phyloP scores from a whole-genome alignment of 2,797 vertebrate genomes.

The Phrynocephalus guinanensis region DNA sequence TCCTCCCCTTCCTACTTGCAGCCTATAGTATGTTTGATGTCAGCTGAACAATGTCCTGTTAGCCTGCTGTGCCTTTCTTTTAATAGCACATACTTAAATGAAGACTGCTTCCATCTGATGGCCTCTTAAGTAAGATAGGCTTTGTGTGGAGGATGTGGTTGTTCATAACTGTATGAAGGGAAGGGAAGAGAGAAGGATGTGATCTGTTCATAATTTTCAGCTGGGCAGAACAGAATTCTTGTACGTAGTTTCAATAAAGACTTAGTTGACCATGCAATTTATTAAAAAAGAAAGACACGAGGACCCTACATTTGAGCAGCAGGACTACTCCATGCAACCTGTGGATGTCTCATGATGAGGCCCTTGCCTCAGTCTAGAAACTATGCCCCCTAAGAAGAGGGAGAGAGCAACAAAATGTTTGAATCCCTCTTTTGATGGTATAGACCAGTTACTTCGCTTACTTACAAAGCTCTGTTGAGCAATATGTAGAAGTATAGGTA shows the following conservation, averaged over 20 bases:
- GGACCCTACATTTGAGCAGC: neutral
- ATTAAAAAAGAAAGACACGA: neutral
- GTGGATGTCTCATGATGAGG: neutral
- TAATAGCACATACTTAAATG: conserved; percentile 18
- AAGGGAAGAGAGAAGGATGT: neutral
- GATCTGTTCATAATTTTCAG: conserved; percentile 20
- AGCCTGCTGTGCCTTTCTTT: conserved; percentile 23
- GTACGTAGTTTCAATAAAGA: neutral
- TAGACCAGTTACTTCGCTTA: too few relatives aligned
- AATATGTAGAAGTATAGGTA: too few relatives aligned
- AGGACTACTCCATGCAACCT: neutral
- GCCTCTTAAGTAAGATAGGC: conserved; percentile 15
- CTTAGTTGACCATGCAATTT: neutral
- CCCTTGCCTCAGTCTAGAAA: neutral
- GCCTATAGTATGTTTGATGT: conserved; percentile 9
- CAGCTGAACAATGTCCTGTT: conserved; percentile 20
- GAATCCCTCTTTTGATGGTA: neutral
- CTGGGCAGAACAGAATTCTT: conserved; percentile 8
- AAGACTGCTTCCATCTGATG: conserved; percentile 5
- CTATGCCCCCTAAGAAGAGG: neutral
- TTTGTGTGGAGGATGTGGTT: conserved; percentile 22
- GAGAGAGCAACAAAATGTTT: neutral
- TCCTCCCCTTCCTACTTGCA: conserved; percentile 30
- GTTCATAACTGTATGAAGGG: conserved; percentile 23
- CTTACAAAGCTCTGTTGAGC: too few relatives aligned